phyloP scores from a whole-genome alignment of 2,113 vertebrate genomes.

The Chrysochloris asiatica region DNA sequence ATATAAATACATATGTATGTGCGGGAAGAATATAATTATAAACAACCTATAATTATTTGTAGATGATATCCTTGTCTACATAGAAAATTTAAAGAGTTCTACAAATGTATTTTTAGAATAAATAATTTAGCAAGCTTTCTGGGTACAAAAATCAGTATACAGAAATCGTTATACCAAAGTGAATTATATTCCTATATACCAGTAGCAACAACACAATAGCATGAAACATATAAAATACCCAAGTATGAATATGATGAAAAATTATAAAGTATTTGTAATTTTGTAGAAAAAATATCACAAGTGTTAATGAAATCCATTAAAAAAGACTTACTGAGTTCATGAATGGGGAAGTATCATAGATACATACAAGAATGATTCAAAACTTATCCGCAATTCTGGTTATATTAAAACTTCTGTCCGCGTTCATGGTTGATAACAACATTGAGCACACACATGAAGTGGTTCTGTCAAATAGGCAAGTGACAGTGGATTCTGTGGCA shows the following conservation, averaged over 20 bases:
- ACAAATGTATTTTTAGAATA: not conserved
- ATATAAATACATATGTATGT: too few species aligned
- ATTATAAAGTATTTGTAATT: not conserved
- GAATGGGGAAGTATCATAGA: too few species aligned
- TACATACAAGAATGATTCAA: too few species aligned
- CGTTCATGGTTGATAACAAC: too few species aligned
- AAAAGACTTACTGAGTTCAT: too few species aligned
- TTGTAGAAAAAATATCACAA: not conserved
- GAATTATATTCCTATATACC: not conserved
- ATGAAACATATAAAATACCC: not conserved
- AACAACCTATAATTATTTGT: not conserved
- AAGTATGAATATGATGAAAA: not conserved
- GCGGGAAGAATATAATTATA: too few species aligned
- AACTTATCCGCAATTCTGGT: too few species aligned
- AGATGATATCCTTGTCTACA: not conserved
- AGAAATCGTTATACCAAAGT: not conserved
- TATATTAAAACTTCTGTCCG: too few species aligned
- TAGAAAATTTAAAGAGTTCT: not conserved
- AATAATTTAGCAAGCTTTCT: not conserved
- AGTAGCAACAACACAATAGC: not conserved
- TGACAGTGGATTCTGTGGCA: too few species aligned
- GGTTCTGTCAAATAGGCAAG: too few species aligned
- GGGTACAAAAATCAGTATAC: not conserved
- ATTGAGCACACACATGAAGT: too few species aligned
- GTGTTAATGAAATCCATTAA: too few species aligned